These are phyloP conservation scores for Dascillus cervinus DNA, from an alignment of 2,888 invertebrate species.

Conservation along the genomic window DNA sequence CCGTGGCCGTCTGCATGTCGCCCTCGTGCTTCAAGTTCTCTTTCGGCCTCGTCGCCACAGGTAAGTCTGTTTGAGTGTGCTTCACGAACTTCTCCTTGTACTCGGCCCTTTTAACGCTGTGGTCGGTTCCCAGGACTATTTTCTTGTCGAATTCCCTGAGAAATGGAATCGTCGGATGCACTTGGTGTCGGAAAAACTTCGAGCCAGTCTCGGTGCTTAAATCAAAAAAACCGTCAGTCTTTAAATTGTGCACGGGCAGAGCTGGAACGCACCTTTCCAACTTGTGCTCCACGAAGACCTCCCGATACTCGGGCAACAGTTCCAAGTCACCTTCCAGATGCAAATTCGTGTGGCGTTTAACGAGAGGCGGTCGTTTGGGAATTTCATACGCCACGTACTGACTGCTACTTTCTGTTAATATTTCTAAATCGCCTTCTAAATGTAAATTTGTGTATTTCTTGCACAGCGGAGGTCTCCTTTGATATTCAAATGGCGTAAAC, in stretches of 20 bases:
- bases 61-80: slow-evolving; percentile 17
- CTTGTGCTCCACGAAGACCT: slow-evolving; percentile 32
- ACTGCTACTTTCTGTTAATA: slow-evolving; percentile 40
- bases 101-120: slow-evolving; percentile 19
- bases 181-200: slow-evolving; percentile 34
- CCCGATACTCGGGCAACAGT: slow-evolving; percentile 43
- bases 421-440: slow-evolving; percentile 42
- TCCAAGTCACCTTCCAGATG: slow-evolving; percentile 44
- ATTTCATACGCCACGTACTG: slow-evolving; percentile 41
- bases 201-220: slow-evolving; percentile 39
- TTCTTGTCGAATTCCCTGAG: slow-evolving; percentile 20
- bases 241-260: slow-evolving; percentile 32
- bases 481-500: slow-evolving; percentile 42
- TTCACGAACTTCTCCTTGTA: slow-evolving; percentile 35
- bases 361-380: slow-evolving; percentile 38
- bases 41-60: slow-evolving; percentile 16
- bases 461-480: slow-evolving; percentile 39
- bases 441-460: slow-evolving; percentile 42
- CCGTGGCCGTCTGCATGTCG: slow-evolving; percentile 20
- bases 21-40: slow-evolving; percentile 28
- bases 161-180: slow-evolving; percentile 35
- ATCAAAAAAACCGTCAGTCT: slow-evolving; percentile 42
- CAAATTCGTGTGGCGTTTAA: slow-evolving; percentile 41
- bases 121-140: slow-evolving; percentile 16
- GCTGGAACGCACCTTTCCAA: slow-evolving; percentile 17